Base-by-base conservation (phyloP, 23 tunicate species). In the Styela clava region DNA sequence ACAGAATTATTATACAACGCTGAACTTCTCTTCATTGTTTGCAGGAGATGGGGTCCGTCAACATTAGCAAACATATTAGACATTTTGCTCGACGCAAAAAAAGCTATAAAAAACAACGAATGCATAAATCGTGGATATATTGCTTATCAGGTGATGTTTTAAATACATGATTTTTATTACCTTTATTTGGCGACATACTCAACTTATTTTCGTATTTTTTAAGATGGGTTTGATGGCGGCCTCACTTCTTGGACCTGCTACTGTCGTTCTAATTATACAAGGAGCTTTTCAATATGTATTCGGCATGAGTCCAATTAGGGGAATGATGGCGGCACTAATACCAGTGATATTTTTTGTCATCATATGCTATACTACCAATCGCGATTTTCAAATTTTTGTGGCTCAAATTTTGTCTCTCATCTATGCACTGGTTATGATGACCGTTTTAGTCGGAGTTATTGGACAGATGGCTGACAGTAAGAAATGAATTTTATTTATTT, bases 391-490 rank as follows among this genome's bases (percentile, higher is more conserved):
- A 86, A 85, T 92, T 19, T 74, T 79, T n/a, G 92, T 92, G 33
- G 97, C 97, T 32, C 83, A 85, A 1, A 83, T 92, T 34, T 32
- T 92, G 31, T 88, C 98, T 23, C 77, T 94, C 16, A 2, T 88
- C 16, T 94, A 94, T 63, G 94, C 94, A 0, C 78, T 94, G 62
- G 85, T 94, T 56, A 94, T 94, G 98, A 85, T 94, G 89, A 87
- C 90, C 0, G 98, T 88, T 19, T 33, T 94, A 0, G 90, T 94
- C 3, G 94, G 98, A 18, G 89, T 94, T 32, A 31, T 94, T 22
- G 98, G 89, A 61, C 83, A 87, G 5, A 68, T 90, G 79, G 77
- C 89, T 24, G 74, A 65, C 5, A 56, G 95, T 88, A 61, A 88
- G 79, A n/a, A n/a, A n/a, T n/a, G n/a, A n/a, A n/a, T n/a, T n/a